These are phyloP conservation scores for Rousettus leschenaultii DNA, from an alignment of 2,113 vertebrate species.

Conservation along the genomic window DNA sequence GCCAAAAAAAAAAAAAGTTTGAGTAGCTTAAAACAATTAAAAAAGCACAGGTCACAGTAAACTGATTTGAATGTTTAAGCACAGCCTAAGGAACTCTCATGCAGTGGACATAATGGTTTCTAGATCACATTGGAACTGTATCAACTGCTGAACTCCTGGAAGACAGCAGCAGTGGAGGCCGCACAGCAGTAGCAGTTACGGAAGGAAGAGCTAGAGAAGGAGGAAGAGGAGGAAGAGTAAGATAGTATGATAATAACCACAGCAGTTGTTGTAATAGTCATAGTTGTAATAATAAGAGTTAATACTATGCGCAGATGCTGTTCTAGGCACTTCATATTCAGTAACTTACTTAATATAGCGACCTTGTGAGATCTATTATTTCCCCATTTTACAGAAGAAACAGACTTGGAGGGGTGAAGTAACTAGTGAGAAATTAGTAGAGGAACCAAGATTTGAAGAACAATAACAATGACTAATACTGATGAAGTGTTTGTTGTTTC, in stretches of 20 bases:
- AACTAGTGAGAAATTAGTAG: no score
- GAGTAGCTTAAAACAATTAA: slow-evolving; percentile 42
- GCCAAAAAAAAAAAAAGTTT: slow-evolving; percentile 53
- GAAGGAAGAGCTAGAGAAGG: background rate
- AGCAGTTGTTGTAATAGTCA: background rate
- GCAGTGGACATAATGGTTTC: background rate
- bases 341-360: background rate
- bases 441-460: background rate
- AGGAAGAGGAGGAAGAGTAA: background rate
- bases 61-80: slow-evolving; percentile 33
- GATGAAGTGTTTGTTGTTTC: background rate
- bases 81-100: background rate
- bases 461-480: background rate
- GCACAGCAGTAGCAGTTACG: background rate
- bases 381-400: background rate
- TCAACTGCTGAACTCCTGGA: background rate
- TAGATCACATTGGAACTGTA: background rate
- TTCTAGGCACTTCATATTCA: background rate
- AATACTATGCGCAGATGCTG: background rate
- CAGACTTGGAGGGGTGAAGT: background rate
- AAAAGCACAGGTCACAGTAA: slow-evolving; percentile 36
- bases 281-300: background rate
- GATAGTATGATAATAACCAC: background rate
- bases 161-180: background rate
- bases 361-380: background rate